Percentiles rank a stretch among this genome's conserved stretches.
Conservation (phyloP, 2,797 vertebrate genomes). For the Myotis planiceps region DNA sequence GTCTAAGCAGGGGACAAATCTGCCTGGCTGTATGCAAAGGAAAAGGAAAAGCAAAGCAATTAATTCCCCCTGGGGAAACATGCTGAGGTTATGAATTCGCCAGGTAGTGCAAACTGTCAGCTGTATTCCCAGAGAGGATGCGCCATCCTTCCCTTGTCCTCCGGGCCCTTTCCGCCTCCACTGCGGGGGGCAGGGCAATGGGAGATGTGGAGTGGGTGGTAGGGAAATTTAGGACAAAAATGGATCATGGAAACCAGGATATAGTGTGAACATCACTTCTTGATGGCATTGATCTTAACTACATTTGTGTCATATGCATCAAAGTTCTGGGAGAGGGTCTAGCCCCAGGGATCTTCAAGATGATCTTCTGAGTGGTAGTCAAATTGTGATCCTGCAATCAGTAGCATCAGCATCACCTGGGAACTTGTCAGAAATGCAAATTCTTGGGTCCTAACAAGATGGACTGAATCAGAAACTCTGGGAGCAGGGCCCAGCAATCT, state of each 20-base stretch:
- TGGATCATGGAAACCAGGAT: background rate
- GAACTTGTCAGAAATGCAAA: background rate
- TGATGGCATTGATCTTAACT: background rate
- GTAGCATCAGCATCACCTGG: background rate
- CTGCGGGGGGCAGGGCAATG: fast-evolving
- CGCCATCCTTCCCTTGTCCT: conserved; percentile 31
- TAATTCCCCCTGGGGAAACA: conserved; percentile 62
- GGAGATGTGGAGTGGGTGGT: background rate
- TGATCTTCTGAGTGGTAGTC: background rate
- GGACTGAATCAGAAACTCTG: background rate
- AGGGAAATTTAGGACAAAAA: background rate
- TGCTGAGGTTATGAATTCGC: conserved; percentile 55
- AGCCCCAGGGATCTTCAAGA: background rate
- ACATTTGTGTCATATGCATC: background rate
- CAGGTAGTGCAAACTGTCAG: conserved; percentile 58
- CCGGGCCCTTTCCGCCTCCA: background rate
- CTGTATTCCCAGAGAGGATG: conserved; percentile 7
- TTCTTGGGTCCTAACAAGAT: too few species aligned
- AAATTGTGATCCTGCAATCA: background rate
- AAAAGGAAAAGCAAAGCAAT: conserved; percentile 74
- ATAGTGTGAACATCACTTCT: background rate
- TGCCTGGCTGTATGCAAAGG: conserved; percentile 66
- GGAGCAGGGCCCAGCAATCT: background rate
- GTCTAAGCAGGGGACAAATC: conserved; percentile 64
- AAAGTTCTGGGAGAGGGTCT: background rate